A percentile compares a stretch with the other conserved stretches of the same genome.
phyloP scores from a whole-genome alignment of 2,113 vertebrate species.

The Laterallus jamaicensis region DNA sequence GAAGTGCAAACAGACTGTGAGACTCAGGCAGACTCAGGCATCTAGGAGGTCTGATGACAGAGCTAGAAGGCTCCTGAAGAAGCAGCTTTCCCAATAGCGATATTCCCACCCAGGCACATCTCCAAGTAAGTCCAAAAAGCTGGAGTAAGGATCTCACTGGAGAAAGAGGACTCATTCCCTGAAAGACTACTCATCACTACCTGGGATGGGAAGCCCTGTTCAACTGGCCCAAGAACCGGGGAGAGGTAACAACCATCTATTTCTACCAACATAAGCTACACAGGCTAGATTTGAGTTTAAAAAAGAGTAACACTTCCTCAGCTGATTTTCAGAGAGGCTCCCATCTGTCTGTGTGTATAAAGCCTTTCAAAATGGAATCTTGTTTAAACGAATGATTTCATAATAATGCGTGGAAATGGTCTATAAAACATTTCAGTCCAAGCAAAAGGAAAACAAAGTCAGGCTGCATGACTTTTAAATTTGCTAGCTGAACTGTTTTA shows the following conservation, averaged over 20 bases:
- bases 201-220: not conserved
- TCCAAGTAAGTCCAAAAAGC: not conserved
- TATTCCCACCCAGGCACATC: not conserved
- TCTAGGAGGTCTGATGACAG: not conserved
- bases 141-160: not conserved
- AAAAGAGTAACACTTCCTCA: not conserved
- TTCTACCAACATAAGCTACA: not conserved
- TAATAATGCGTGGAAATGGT: not conserved
- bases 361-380: not conserved
- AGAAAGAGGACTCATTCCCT: not conserved
- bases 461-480: not conserved
- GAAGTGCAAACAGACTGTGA: not conserved
- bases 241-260: not conserved
- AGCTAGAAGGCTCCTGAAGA: not conserved
- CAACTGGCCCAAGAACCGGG: not conserved
- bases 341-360: not conserved
- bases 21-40: not conserved
- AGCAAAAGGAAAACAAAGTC: not conserved
- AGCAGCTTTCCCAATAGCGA: not conserved
- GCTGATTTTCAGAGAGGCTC: not conserved
- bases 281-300: not conserved
- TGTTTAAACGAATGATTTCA: not conserved
- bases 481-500: not conserved
- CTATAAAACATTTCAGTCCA: not conserved
- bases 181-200: not conserved